These are phyloP conservation scores for Drosophila barbarae DNA, from an alignment of 2,888 invertebrate genomes.

Conservation along the genomic window DNA sequence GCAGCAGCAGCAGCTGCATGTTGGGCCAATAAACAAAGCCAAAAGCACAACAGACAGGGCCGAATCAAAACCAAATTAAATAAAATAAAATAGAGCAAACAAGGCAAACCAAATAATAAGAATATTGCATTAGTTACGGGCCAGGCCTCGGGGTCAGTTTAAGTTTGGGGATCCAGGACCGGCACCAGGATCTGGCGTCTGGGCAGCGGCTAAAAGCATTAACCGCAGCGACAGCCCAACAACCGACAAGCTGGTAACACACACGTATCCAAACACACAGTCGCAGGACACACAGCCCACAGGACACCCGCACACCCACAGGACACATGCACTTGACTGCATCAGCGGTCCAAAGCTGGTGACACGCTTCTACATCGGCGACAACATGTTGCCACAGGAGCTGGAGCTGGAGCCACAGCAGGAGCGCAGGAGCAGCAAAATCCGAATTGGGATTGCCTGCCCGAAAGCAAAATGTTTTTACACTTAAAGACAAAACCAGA, in stretches of 20 bases:
- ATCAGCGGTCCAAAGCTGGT: conserved; percentile 52
- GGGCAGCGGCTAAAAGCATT: conserved; percentile 70
- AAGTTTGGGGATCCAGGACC: not conserved
- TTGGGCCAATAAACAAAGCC: conserved; percentile 67
- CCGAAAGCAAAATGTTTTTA: conserved; percentile 75
- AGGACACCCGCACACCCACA: conserved; percentile 14
- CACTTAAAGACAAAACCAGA: conserved; percentile 76
- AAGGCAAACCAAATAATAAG: conserved; percentile 69
- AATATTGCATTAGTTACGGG: conserved; percentile 72
- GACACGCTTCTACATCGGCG: conserved; percentile 70
- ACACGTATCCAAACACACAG: conserved; percentile 48
- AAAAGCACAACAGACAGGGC: conserved; percentile 29
- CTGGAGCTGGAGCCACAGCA: conserved; percentile 6
- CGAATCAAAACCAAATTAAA: conserved; percentile 72
- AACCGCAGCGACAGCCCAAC: conserved; percentile 68
- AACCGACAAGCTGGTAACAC: conserved; percentile 55
- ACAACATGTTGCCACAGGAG: conserved; percentile 66
- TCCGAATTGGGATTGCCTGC: conserved; percentile 52
- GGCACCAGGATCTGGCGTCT: conserved; percentile 36
- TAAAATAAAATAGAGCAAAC: conserved; percentile 55
- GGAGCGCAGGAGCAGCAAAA: conserved; percentile 9
- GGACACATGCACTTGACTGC: conserved; percentile 63
- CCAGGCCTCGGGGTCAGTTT: conserved; percentile 22
- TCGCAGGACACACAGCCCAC: not conserved
- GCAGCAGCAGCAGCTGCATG: conserved; percentile 62